These are phyloP conservation scores for Siniperca obscura DNA, from an alignment of 2,797 vertebrate species.

Conservation along the genomic window DNA sequence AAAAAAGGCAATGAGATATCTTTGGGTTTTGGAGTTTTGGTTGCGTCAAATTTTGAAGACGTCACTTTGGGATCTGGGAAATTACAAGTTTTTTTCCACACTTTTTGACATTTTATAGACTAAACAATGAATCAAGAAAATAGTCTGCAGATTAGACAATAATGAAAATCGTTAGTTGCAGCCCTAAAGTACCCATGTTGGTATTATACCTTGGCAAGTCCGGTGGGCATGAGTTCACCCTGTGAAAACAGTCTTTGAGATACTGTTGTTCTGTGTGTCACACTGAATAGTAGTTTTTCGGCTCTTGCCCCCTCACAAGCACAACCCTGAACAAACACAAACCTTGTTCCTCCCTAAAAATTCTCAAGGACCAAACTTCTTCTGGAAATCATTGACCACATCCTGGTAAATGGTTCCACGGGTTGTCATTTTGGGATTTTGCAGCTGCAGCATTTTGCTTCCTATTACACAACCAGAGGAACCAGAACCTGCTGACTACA, in stretches of 20 bases:
- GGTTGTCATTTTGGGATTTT: conserved; percentile 52
- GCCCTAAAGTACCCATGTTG: background rate
- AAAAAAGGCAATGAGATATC: background rate
- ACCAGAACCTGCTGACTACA: conserved; percentile 59
- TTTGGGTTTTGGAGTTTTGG: background rate
- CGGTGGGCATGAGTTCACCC: background rate
- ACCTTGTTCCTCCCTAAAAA: conserved; percentile 19
- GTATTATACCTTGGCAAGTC: background rate
- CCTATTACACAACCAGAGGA: conserved; percentile 23
- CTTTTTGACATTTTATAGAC: background rate
- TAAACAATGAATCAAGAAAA: background rate
- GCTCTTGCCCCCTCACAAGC: background rate
- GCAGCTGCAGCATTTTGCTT: conserved; percentile 49
- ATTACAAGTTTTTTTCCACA: rapidly evolving
- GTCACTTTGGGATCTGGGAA: background rate
- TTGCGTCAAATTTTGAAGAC: background rate
- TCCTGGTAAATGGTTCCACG: conserved; percentile 57
- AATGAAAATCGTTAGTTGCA: background rate
- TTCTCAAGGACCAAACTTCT: conserved; percentile 32
- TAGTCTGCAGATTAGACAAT: background rate
- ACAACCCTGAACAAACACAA: conserved; percentile 48
- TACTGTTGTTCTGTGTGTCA: background rate
- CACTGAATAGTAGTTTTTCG: background rate
- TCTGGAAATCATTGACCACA: conserved; percentile 62
- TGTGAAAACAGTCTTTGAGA: background rate